A percentile compares a stretch with the other conserved stretches of the same genome.
Evolutionary conservation across 2,113 vertebrate genomes (phyloP).

Genomic region (Tragelaphus strepsiceros): DNA sequence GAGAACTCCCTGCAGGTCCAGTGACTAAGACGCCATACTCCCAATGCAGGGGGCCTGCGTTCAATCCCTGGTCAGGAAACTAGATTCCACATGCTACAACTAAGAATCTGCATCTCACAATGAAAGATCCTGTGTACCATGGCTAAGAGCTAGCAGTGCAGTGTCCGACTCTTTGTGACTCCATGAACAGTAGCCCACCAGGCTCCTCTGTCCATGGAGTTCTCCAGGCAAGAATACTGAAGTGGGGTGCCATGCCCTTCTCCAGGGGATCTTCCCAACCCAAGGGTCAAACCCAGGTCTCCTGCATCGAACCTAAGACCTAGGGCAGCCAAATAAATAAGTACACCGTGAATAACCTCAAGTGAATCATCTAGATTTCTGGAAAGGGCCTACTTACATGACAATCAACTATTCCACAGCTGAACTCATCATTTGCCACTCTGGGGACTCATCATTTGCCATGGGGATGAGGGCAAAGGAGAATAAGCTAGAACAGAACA

Average conservation of each 20-base stretch:
- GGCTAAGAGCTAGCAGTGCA: neutral
- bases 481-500: neutral
- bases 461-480: neutral
- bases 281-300: neutral
- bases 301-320: neutral
- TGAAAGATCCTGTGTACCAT: neutral
- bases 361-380: neutral
- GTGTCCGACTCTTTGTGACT: neutral
- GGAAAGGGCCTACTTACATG: neutral
- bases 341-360: neutral
- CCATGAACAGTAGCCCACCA: neutral
- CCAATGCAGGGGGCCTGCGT: neutral
- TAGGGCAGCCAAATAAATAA: neutral
- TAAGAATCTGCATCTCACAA: neutral
- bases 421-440: neutral
- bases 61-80: neutral
- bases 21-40: neutral
- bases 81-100: accelerated
- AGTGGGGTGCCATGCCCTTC: neutral
- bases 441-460: neutral
- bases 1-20: neutral
- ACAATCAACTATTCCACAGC: neutral
- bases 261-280: neutral
- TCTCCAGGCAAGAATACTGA: neutral
- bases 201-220: neutral